A percentile compares a stretch with the other conserved stretches of the same genome.
These are phyloP conservation scores for Casuarius casuarius DNA, from an alignment of 2,113 vertebrate genomes.

Conservation along the genomic window DNA sequence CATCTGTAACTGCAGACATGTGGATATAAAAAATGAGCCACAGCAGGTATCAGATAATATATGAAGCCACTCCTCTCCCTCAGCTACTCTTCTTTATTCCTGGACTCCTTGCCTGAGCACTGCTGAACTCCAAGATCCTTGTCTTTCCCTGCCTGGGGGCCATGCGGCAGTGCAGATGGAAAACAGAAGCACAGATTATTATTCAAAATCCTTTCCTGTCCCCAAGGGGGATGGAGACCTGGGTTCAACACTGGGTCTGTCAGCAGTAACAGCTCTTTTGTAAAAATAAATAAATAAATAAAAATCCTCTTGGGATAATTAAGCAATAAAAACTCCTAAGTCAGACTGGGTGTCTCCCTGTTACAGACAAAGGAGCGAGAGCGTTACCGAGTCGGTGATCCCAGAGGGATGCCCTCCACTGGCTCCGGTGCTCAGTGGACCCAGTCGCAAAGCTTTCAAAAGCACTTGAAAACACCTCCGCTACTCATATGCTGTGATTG, in stretches of 20 bases:
- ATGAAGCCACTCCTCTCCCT: not conserved
- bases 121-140: not conserved
- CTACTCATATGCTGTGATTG: not conserved
- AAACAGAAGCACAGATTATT: not conserved
- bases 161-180: not conserved
- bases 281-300: not conserved
- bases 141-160: rapidly evolving
- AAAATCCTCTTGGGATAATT: not conserved
- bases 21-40: not conserved
- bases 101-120: not conserved
- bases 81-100: not conserved
- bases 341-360: not conserved
- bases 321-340: not conserved
- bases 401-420: not conserved
- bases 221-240: not conserved
- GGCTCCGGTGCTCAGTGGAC: not conserved
- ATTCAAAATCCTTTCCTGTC: not conserved
- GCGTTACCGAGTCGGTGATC: not conserved
- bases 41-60: not conserved
- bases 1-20: not conserved
- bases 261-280: not conserved
- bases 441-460: not conserved
- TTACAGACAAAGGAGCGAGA: not conserved
- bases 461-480: not conserved
- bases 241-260: not conserved